Evolutionary conservation across 2,113 vertebrate species (phyloP).

Genomic region (Cyprinus carpio): DNA sequence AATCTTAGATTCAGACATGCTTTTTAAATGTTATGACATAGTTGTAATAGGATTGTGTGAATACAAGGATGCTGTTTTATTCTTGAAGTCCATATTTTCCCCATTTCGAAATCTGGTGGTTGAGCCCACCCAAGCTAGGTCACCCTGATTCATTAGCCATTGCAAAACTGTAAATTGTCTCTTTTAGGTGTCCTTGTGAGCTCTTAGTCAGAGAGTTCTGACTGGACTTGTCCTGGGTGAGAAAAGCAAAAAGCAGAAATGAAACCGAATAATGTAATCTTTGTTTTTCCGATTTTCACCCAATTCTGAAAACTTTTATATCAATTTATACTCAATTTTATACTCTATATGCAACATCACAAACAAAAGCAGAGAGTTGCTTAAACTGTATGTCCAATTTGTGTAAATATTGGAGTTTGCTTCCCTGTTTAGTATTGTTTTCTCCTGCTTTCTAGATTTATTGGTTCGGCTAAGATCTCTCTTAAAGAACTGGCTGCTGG

Average conservation of each 20-base stretch:
- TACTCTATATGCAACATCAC: neutral
- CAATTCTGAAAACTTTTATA: neutral
- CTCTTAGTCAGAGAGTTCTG: neutral
- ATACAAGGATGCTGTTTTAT: neutral
- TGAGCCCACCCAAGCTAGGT: neutral
- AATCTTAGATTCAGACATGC: neutral
- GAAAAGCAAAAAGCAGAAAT: slow-evolving; percentile 54
- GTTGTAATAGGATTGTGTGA: neutral
- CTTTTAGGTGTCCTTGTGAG: neutral
- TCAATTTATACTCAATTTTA: neutral
- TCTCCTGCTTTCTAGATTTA: slow-evolving; percentile 70
- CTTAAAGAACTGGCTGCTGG: slow-evolving; percentile 85
- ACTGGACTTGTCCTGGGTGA: neutral
- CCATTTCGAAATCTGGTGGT: neutral
- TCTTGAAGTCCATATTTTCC: neutral
- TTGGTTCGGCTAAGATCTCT: slow-evolving; percentile 82
- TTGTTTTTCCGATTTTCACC: neutral
- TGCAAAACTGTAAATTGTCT: slow-evolving; percentile 11
- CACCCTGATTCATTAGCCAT: slow-evolving; percentile 33
- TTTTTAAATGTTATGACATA: neutral
- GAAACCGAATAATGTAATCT: slow-evolving; percentile 60
- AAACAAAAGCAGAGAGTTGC: too few relatives aligned
- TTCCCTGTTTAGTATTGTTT: neutral
- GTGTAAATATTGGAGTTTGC: neutral
- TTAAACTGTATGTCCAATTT: neutral